Base-by-base conservation (phyloP, 2,888 invertebrate species). In the Eupithecia dodoneata region DNA sequence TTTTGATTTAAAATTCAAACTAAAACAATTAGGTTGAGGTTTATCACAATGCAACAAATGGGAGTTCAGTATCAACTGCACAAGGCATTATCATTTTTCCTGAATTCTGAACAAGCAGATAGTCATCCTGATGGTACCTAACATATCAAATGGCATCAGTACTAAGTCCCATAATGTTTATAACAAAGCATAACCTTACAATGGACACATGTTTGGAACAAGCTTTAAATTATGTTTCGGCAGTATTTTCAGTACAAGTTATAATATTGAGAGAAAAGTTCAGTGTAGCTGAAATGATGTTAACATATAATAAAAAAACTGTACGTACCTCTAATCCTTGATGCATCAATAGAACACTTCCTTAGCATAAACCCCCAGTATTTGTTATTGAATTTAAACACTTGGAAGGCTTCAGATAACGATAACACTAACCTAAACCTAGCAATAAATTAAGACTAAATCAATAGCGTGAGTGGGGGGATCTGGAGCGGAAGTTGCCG, bases 321-420 rank as follows among this genome's bases (percentile, higher is more conserved):
- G 30, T 10, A 70, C 70, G 18, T 91, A 94, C 94, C 94, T 94
- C 88, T 89, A 91, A 89, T 93, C 92, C 92, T 89, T 87, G 86
- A 88, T 88, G 90, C 88, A 89, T 90, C 89, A 81, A 88, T 86
- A 88, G 90, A 91, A 92, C 91, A 90, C 93, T 91, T 91, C 91
- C 90, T 63, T 87, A 92, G 92, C 90, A 92, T 92, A 92, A 91
- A 93, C 92, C 94, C 93, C 93, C 92, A 92, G 93, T 90, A 91
- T 92, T 84, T 89, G 88, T 92, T 92, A 93, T 92, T 90, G 94
- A 94, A 94, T 94, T 93, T 89, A 90, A 94, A 92, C 91, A 93
- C 94, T 92, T 91, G 92, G 93, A 94, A 95, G 94, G 95, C 95
- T 94, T 94, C 95, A 94, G 95, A 94, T 93, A 92, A 94, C 93